Conservation (phyloP, 2,113 vertebrate genomes). For the Sterrhoptilus dennistouni region DNA sequence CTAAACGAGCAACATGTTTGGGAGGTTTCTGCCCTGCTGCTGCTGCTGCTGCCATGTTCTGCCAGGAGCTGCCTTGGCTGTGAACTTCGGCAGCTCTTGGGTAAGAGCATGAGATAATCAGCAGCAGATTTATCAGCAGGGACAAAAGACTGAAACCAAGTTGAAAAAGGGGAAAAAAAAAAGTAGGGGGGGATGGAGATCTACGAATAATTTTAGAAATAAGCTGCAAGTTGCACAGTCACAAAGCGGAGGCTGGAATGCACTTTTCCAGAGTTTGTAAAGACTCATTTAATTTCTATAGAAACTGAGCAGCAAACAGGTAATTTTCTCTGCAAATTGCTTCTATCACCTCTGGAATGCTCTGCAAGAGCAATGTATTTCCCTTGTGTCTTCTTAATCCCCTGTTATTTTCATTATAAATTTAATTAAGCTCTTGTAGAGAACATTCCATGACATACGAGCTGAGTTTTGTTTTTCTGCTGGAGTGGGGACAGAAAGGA, state of each 20-base stretch:
- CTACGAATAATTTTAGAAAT: not conserved
- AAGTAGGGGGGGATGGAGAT: not conserved
- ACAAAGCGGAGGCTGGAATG: conserved; percentile 33
- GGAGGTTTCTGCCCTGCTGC: not conserved
- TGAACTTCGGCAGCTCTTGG: not conserved
- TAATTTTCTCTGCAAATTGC: conserved; percentile 52
- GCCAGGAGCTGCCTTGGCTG: not conserved
- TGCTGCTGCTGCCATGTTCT: not conserved
- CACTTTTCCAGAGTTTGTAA: conserved; percentile 33
- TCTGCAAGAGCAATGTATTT: conserved; percentile 14
- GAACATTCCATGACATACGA: not conserved
- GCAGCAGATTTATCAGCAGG: not conserved
- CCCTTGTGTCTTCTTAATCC: conserved; percentile 25
- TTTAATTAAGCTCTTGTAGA: conserved; percentile 46
- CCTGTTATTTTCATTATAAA: conserved; percentile 50
- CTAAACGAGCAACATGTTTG: accelerated
- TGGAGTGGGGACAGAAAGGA: not conserved
- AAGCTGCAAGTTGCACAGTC: conserved; percentile 34
- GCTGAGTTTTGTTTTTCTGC: not conserved
- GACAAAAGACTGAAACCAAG: conserved; percentile 8
- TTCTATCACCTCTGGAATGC: conserved; percentile 18
- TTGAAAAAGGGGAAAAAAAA: not conserved
- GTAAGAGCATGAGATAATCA: not conserved
- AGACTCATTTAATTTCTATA: conserved; percentile 56
- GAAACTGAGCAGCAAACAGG: conserved; percentile 59